These are phyloP conservation scores for Epistrophella euchroma DNA, from an alignment of 2,888 invertebrate species.

Conservation along the genomic window DNA sequence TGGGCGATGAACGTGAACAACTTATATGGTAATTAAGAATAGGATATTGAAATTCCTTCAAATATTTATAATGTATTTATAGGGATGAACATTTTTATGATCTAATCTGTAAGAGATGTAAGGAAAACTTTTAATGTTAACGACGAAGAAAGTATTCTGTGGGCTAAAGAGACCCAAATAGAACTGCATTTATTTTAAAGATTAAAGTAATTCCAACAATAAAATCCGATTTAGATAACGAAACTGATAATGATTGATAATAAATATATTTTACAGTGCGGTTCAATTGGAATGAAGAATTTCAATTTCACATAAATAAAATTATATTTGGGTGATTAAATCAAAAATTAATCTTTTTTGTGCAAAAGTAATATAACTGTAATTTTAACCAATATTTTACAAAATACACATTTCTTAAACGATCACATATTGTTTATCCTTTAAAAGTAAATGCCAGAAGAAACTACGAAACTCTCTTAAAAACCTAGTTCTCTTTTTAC, in stretches of 20 bases:
- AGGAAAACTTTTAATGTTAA: not conserved
- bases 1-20: constrained; percentile 70
- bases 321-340: too few species aligned
- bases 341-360: too few species aligned
- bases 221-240: constrained; percentile 16
- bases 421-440: too few species aligned
- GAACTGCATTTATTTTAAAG: constrained; percentile 9
- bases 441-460: too few species aligned
- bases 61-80: not conserved
- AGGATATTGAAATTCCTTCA: constrained; percentile 42
- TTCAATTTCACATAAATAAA: not conserved
- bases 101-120: not conserved
- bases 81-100: not conserved
- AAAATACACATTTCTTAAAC: too few species aligned
- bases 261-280: not conserved
- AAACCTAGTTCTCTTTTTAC: too few species aligned
- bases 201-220: not conserved
- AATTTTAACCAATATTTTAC: too few species aligned
- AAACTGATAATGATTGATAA: constrained; percentile 9
- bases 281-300: not conserved
- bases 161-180: not conserved
- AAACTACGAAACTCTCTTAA: too few species aligned
- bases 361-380: too few species aligned
- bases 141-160: not conserved
- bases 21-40: constrained; percentile 66